Conservation (phyloP, 1,140 invertebrate genomes). For the Diabrotica virgifera region DNA sequence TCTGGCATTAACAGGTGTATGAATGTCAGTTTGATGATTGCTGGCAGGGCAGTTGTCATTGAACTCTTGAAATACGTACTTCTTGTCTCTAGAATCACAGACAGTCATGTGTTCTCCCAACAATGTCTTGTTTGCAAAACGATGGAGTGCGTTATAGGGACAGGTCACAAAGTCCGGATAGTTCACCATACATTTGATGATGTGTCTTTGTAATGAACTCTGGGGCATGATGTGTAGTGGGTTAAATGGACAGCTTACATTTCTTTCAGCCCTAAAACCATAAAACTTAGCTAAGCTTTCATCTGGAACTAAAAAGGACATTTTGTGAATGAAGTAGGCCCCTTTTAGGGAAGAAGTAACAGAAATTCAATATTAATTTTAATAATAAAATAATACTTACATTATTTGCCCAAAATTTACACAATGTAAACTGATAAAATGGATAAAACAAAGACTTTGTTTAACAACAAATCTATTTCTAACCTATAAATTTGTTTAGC, state of each 20-base stretch:
- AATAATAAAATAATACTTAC: too few relatives aligned
- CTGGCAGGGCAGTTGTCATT: neutral
- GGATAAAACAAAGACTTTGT: too few relatives aligned
- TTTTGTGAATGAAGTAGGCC: too few relatives aligned
- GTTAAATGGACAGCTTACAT: constrained; percentile 33
- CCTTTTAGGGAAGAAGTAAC: too few relatives aligned
- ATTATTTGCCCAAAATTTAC: too few relatives aligned
- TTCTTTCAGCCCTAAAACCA: constrained; percentile 17
- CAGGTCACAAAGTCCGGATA: constrained; percentile 31
- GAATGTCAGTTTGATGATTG: constrained; percentile 11
- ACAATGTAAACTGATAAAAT: too few relatives aligned
- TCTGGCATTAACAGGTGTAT: constrained; percentile 19
- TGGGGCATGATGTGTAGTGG: constrained; percentile 27
- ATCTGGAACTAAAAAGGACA: too few relatives aligned
- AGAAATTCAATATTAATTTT: too few relatives aligned
- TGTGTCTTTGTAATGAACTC: constrained; percentile 29
- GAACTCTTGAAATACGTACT: neutral
- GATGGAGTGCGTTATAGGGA: constrained; percentile 33
- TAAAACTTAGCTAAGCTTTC: neutral
- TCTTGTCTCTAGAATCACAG: constrained; percentile 23
- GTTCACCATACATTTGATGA: constrained; percentile 34
- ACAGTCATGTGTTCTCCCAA: constrained; percentile 29
- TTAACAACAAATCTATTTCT: too few relatives aligned
- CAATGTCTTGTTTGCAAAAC: constrained; percentile 24
- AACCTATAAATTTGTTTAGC: too few relatives aligned